Conservation (phyloP, 2,113 vertebrate genomes). For the Hystrix brachyura region DNA sequence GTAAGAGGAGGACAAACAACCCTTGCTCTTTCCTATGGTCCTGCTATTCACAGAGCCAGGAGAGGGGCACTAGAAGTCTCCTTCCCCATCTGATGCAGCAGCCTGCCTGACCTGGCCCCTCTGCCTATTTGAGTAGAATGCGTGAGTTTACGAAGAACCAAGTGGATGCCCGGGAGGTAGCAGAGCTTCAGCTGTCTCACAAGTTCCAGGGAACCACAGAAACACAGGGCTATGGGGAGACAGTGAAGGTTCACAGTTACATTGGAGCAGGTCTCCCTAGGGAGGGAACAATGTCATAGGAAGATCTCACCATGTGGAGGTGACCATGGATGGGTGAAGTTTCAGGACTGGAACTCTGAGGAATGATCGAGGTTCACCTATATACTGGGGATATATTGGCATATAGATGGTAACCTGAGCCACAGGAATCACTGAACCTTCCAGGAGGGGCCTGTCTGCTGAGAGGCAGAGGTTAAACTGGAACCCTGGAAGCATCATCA, state of each 20-base stretch:
- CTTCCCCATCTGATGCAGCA: neutral
- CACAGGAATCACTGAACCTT: rapidly evolving
- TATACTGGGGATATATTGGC: neutral
- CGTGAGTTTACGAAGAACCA: neutral
- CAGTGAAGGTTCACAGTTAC: neutral
- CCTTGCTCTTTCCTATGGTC: neutral
- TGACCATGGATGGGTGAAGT: neutral
- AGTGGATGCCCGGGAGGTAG: neutral
- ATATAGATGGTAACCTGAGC: neutral
- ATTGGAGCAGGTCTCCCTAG: neutral
- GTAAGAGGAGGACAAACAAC: neutral
- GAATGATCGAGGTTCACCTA: neutral
- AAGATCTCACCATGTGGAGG: neutral
- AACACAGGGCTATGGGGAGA: neutral
- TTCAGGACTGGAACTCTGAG: neutral
- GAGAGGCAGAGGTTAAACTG: neutral
- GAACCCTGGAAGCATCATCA: too few relatives aligned
- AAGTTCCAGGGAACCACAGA: neutral
- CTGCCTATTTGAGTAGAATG: too few relatives aligned
- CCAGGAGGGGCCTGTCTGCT: neutral
- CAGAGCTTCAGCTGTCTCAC: neutral
- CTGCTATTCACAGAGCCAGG: neutral
- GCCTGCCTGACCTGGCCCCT: neutral
- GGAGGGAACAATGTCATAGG: neutral
- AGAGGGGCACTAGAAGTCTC: neutral